These are phyloP conservation scores for Zaprionus lineosus DNA, from an alignment of 2,888 invertebrate genomes.

Conservation along the genomic window DNA sequence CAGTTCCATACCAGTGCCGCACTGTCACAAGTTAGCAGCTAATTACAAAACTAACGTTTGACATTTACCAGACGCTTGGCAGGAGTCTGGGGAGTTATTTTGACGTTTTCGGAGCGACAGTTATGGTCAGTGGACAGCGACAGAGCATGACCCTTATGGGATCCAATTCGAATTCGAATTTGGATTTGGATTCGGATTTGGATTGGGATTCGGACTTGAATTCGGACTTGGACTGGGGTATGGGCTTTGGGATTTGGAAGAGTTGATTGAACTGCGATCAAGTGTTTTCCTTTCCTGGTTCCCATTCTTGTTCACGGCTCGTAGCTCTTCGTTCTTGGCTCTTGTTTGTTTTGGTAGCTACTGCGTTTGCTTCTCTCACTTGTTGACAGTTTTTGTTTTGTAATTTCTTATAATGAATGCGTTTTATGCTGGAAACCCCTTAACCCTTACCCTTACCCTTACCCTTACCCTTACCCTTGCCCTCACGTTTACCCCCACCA, in stretches of 20 bases:
- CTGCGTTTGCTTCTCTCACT: conserved; percentile 43
- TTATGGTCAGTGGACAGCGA: conserved; percentile 20
- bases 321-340: no score
- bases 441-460: not conserved
- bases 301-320: no score
- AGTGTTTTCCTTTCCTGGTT: conserved; percentile 19
- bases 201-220: not conserved
- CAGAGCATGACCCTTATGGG: conserved; percentile 13
- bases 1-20: conserved; percentile 1
- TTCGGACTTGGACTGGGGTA: not conserved
- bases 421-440: conserved; percentile 47
- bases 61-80: conserved; percentile 54
- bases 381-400: conserved; percentile 74
- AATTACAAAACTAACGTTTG: conserved; percentile 74
- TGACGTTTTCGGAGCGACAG: conserved; percentile 49
- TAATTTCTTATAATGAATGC: conserved; percentile 73
- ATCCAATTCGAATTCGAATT: not conserved
- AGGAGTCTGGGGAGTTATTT: conserved; percentile 32
- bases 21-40: conserved; percentile 54
- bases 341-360: conserved; percentile 45
- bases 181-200: not conserved
- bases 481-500: no score
- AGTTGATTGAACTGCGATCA: conserved; percentile 57
- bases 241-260: not conserved
- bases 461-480: not conserved